phyloP scores from a whole-genome alignment of 2,797 vertebrate species.

The Gouania willdenowi region DNA sequence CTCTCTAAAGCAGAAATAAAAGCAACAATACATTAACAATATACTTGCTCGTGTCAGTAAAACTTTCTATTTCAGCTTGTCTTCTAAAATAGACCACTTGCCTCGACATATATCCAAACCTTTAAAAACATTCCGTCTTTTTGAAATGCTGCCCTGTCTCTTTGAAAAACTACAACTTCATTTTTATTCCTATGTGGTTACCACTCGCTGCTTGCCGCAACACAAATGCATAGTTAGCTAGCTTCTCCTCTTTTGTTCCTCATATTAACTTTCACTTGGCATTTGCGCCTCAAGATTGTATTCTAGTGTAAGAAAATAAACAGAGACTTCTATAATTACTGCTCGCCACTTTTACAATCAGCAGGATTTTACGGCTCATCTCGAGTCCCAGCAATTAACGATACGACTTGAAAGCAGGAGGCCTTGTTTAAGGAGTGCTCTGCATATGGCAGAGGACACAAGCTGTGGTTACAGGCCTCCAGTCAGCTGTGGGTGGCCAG shows the following conservation, averaged over 20 bases:
- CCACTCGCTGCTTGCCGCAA: too few species aligned
- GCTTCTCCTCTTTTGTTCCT: neutral
- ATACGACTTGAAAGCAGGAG: conserved; percentile 19
- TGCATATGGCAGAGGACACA: conserved; percentile 41
- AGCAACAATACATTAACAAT: too few species aligned
- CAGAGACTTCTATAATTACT: conserved; percentile 25
- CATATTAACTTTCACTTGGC: neutral
- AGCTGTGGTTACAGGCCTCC: conserved; percentile 40
- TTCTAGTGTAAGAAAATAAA: conserved; percentile 7
- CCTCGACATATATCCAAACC: too few species aligned
- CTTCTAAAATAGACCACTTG: too few species aligned
- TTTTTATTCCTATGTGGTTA: too few species aligned
- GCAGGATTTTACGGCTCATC: conserved; percentile 16
- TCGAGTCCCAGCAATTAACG: conserved; percentile 28
- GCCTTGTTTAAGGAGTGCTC: conserved; percentile 33
- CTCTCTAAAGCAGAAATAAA: too few species aligned
- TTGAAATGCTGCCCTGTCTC: too few species aligned
- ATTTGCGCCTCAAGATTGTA: conserved; percentile 14
- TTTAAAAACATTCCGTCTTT: too few species aligned
- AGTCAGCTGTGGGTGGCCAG: conserved; percentile 39
- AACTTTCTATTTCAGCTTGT: too few species aligned
- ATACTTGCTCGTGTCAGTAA: too few species aligned
- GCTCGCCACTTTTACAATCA: conserved; percentile 5
- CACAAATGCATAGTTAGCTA: too few species aligned
- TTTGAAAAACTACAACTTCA: too few species aligned